Conservation (phyloP, 1,140 invertebrate genomes). For the Cardiocondyla obscurior region DNA sequence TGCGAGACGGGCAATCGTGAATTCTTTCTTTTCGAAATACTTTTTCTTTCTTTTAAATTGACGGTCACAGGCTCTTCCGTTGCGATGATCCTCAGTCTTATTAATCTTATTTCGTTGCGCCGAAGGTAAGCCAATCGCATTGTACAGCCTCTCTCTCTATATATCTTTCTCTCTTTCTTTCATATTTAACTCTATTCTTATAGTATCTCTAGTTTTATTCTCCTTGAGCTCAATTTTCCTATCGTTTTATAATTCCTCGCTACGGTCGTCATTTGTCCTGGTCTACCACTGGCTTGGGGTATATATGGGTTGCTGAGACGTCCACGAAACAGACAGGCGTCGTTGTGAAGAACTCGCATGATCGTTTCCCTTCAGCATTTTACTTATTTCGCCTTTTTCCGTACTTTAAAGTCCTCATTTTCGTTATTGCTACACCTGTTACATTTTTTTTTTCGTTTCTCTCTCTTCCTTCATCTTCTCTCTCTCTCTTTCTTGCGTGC, state of each 20-base stretch:
- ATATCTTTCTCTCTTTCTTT: slow-evolving; percentile 4
- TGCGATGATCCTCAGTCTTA: slow-evolving; percentile 58
- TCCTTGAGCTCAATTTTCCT: slow-evolving; percentile 15
- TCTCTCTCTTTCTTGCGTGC: background rate
- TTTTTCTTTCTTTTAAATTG: slow-evolving; percentile 62
- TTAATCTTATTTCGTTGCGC: slow-evolving; percentile 71
- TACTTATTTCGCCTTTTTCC: background rate
- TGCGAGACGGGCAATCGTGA: slow-evolving; percentile 50
- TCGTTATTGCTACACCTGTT: background rate
- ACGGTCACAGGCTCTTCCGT: slow-evolving; percentile 56
- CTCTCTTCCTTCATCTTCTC: background rate
- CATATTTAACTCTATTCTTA: slow-evolving; percentile 18
- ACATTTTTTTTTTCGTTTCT: slow-evolving; percentile 5
- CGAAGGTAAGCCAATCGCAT: slow-evolving; percentile 76
- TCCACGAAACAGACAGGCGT: slow-evolving; percentile 38
- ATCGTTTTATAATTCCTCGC: slow-evolving; percentile 46
- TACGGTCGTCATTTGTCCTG: slow-evolving; percentile 59
- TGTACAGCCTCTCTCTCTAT: slow-evolving; percentile 66
- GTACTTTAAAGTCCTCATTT: slow-evolving; percentile 12
- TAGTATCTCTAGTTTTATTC: slow-evolving; percentile 40
- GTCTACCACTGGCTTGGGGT: slow-evolving; percentile 39
- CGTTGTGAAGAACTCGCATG: slow-evolving; percentile 57
- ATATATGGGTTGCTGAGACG: slow-evolving; percentile 37
- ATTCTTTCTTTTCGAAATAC: slow-evolving; percentile 35
- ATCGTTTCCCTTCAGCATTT: slow-evolving; percentile 42